Evolutionary conservation across 2,113 vertebrate genomes (phyloP), one percentile per base, ranked within the genome.

Genomic region (Odobenus rosmarus): DNA sequence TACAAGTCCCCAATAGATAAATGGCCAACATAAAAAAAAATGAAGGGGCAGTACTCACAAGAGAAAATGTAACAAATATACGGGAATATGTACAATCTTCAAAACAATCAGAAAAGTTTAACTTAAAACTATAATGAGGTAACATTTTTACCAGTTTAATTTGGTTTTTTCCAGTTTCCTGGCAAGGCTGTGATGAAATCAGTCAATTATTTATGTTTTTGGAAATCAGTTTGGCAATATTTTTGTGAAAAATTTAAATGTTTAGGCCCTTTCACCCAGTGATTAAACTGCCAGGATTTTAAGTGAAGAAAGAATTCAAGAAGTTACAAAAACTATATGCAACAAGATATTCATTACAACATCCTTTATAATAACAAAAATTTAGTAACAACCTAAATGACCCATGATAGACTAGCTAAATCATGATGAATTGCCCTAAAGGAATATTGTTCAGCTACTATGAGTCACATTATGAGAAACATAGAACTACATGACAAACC

Each of bases 341-440:
- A 94, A 74, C 28, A 90, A 92, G 10, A 88, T 95, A 74, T 90
- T 97, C 80, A 90, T 76, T 55, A 90, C 88, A 96, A 71, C 21
- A 85, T 87, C 95, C 49, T 62, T 89, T 95, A 80, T 94, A 94
- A 80, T n/a, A 90, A 14, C 69, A 91, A 89, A 95, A 90, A 76
- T 14, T 59, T 74, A 88, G 33, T 88, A 82, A 82, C 5, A 81
- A 80, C 3, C 21, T 74, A 82, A 92, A 74, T 86, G n/a, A 53
- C 24, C 61, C 46, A 64, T 5, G 42, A 39, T 42, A 84, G 5
- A 86, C 24, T 87, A 83, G 28, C 3, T 77, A 81, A 85, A 64
- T 59, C 57, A 69, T 79, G 46, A 93, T 49, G 28, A 72, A 92
- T 64, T 82, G 7, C 21, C 26, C 72, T 86, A 88, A 89, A 46